Evolutionary conservation across 2,797 vertebrate genomes (phyloP).

Genomic region (Diceros bicornis): DNA sequence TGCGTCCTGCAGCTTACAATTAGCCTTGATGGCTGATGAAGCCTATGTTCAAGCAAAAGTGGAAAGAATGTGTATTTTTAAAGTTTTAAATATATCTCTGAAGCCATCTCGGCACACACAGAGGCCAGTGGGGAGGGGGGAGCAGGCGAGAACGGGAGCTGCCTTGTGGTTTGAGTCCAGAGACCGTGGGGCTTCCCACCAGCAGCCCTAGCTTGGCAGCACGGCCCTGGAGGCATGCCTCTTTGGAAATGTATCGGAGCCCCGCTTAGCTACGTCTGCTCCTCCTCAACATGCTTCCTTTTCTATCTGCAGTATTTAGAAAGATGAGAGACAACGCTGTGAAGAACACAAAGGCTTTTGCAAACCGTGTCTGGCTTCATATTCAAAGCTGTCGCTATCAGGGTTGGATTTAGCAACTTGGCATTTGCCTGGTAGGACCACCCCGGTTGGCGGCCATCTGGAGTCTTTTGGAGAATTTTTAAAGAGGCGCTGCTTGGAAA

Average conservation of each 20-base stretch:
- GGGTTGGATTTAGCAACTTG: conserved; percentile 83
- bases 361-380: conserved; percentile 78
- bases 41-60: conserved; percentile 59
- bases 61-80: conserved; percentile 29
- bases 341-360: conserved; percentile 81
- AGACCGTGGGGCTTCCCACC: neutral
- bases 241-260: conserved; percentile 43
- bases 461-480: conserved; percentile 77
- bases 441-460: conserved; percentile 83
- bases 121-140: neutral
- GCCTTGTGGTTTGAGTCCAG: conserved; percentile 42
- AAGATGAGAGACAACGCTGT: conserved; percentile 78
- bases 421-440: conserved; percentile 80
- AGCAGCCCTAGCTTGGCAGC: conserved; percentile 40
- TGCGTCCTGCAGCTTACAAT: conserved; percentile 48
- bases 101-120: conserved; percentile 51
- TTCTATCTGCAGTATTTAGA: conserved; percentile 77
- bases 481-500: conserved; percentile 70
- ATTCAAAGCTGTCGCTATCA: conserved; percentile 78
- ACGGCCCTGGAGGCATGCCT: conserved; percentile 14
- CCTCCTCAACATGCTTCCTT: conserved; percentile 71
- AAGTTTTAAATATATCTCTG: conserved; percentile 65
- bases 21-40: conserved; percentile 51
- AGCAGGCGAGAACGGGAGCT: neutral
- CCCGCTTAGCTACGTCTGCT: conserved; percentile 69